Conservation (phyloP, 2,113 vertebrate genomes). For the Cyphomyrus plagiostoma region DNA sequence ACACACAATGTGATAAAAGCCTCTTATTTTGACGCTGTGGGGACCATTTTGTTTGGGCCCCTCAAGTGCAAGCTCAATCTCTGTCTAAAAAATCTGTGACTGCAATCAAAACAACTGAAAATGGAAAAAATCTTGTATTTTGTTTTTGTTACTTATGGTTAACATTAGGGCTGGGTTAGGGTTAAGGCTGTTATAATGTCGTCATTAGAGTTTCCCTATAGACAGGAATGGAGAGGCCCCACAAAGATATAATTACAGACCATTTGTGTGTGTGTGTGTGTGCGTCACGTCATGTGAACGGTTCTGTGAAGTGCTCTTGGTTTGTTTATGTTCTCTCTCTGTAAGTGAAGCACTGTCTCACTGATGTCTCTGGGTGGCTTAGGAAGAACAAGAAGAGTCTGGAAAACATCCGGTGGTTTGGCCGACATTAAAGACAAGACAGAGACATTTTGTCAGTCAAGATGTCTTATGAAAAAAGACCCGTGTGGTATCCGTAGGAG, state of each 20-base stretch:
- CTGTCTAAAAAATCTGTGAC: background rate
- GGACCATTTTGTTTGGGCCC: background rate
- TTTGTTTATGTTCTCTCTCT: background rate
- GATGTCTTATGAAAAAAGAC: background rate
- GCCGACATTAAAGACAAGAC: background rate
- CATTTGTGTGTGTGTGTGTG: background rate
- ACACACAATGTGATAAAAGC: background rate
- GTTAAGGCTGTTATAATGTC: background rate
- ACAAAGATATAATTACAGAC: background rate
- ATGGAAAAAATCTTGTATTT: background rate
- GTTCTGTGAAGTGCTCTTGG: background rate
- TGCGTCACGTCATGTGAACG: background rate
- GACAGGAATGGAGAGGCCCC: background rate
- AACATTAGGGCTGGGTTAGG: background rate
- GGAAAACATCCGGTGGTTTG: background rate
- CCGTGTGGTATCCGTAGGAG: background rate
- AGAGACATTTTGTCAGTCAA: background rate
- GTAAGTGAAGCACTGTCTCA: background rate
- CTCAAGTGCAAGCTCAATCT: background rate
- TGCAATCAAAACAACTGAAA: background rate
- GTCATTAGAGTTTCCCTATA: background rate
- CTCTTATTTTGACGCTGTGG: background rate
- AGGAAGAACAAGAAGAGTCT: background rate
- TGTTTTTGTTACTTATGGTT: background rate
- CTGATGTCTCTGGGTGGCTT: background rate